A percentile compares a stretch with the other conserved stretches of the same genome.
phyloP scores from a whole-genome alignment of 2,113 vertebrate genomes.

The Lamprologus ornatipinnis region DNA sequence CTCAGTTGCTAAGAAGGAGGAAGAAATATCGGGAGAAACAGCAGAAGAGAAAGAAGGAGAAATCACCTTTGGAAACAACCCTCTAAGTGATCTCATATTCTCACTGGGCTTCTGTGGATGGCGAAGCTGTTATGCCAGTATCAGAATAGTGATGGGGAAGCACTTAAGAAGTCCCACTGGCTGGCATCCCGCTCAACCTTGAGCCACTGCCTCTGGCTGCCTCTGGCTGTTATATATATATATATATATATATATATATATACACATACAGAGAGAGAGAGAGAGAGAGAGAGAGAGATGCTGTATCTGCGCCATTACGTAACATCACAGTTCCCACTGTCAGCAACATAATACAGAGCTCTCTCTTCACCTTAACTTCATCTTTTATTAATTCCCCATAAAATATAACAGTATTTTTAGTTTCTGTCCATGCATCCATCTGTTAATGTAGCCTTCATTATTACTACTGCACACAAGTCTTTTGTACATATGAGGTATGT shows the following conservation, averaged over 20 bases:
- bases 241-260: neutral
- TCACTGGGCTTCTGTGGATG: neutral
- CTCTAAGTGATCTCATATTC: constrained; percentile 28
- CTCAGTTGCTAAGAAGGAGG: neutral
- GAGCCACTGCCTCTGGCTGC: neutral
- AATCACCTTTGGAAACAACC: constrained; percentile 17
- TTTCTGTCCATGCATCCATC: neutral
- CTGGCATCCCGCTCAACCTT: neutral
- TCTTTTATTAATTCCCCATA: neutral
- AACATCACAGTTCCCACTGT: constrained; percentile 17
- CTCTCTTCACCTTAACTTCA: neutral
- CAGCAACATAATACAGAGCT: neutral
- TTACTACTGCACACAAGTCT: neutral
- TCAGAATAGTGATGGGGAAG: constrained; percentile 38
- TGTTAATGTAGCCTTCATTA: neutral
- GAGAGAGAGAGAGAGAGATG: fast-evolving
- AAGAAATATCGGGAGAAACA: neutral
- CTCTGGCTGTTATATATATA: neutral
- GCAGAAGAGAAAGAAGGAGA: neutral
- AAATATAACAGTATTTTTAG: neutral
- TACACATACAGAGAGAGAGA: neutral
- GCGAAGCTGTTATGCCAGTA: constrained; percentile 36
- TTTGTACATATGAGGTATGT: fast-evolving
- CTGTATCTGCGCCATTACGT: neutral
- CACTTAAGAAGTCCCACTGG: constrained; percentile 43